Evolutionary conservation across 2,797 vertebrate species (phyloP).

Genomic region (Eleutherodactylus coqui): DNA sequence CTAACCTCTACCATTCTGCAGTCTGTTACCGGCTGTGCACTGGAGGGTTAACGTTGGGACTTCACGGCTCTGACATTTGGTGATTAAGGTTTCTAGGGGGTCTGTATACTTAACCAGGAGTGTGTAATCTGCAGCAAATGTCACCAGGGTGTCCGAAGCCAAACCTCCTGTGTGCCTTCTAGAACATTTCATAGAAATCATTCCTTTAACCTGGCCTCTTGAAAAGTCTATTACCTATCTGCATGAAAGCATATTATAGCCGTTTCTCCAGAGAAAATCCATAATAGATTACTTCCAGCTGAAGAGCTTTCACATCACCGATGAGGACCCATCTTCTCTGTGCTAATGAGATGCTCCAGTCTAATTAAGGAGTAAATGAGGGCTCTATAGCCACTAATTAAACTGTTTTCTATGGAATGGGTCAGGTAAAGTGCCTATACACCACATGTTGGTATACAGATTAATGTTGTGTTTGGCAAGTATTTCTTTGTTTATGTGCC

Average conservation of each 20-base stretch:
- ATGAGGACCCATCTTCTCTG: constrained; percentile 39
- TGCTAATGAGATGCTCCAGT: constrained; percentile 59
- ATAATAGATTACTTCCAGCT: constrained; percentile 58
- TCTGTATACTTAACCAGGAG: constrained; percentile 34
- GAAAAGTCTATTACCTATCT: constrained; percentile 23
- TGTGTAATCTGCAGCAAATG: constrained; percentile 36
- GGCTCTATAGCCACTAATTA: constrained; percentile 58
- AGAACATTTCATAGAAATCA: constrained; percentile 32
- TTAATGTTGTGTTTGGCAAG: constrained; percentile 46
- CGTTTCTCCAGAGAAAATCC: constrained; percentile 41
- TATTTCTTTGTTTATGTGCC: constrained; percentile 31
- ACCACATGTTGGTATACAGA: constrained; percentile 42
- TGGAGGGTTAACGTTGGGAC: background rate
- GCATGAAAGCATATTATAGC: constrained; percentile 48
- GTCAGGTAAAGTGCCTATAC: constrained; percentile 49
- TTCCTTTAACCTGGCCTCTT: constrained; percentile 2
- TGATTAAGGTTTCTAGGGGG: constrained; percentile 25
- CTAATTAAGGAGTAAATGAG: constrained; percentile 61
- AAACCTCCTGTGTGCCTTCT: constrained; percentile 34
- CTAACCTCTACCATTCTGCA: no score
- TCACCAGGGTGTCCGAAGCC: constrained; percentile 26
- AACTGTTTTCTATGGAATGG: constrained; percentile 34
- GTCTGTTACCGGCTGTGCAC: background rate
- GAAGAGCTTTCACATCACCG: constrained; percentile 58
- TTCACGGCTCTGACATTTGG: constrained; percentile 18